phyloP scores from a whole-genome alignment of 1,140 invertebrate genomes.

The Rhopalosiphum padi region DNA sequence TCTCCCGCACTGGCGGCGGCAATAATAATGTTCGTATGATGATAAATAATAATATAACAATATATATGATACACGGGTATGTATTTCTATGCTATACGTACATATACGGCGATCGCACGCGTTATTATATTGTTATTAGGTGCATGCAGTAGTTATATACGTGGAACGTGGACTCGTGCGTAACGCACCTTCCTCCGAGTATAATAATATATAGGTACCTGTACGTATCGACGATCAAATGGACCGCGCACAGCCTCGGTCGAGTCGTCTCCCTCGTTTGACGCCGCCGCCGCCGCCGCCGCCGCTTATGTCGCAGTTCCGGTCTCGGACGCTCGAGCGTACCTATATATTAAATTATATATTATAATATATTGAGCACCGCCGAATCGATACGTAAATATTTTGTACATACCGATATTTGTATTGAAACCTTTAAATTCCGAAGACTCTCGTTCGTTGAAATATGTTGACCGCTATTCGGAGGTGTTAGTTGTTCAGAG shows the following conservation, averaged over 20 bases:
- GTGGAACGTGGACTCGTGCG: background rate
- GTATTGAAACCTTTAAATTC: background rate
- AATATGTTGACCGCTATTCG: background rate
- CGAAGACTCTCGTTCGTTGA: background rate
- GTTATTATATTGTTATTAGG: slow-evolving; percentile 29
- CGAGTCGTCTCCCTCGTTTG: background rate
- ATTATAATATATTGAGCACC: background rate
- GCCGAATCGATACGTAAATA: background rate
- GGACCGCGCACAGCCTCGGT: background rate
- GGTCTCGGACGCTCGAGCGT: background rate
- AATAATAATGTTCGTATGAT: background rate
- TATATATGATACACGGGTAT: background rate
- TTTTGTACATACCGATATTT: background rate
- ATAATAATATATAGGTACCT: background rate
- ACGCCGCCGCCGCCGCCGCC: too few species aligned
- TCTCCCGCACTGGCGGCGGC: background rate
- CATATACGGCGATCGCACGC: background rate
- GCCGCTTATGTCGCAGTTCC: background rate
- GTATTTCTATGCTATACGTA: background rate
- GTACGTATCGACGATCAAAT: background rate
- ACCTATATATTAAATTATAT: background rate
- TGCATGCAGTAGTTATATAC: background rate
- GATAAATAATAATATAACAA: slow-evolving; percentile 16
- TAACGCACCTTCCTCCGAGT: background rate
- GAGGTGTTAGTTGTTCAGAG: background rate